Percentiles rank a stretch among this genome's conserved stretches.
These are phyloP conservation scores for Paramacrobiotus metropolitanus DNA, from an alignment of 1,140 invertebrate genomes.

Conservation along the genomic window DNA sequence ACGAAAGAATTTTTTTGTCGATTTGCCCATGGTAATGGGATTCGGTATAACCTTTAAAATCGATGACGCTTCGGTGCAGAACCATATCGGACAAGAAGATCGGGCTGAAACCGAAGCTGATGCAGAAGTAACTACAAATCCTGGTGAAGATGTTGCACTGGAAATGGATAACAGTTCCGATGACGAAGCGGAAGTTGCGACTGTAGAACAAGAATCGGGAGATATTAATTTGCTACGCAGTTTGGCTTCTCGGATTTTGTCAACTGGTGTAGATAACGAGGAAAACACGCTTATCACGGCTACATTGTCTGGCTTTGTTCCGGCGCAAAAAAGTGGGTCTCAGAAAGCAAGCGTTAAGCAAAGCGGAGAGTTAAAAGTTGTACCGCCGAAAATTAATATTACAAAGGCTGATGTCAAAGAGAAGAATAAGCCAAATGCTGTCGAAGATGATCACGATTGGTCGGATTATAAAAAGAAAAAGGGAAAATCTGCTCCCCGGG, in stretches of 20 bases:
- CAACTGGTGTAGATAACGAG: neutral
- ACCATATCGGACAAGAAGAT: conserved; percentile 14
- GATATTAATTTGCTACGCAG: neutral
- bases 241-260: neutral
- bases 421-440: neutral
- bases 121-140: conserved; percentile 17
- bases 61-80: conserved; percentile 28
- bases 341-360: neutral
- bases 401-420: neutral
- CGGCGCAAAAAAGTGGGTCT: neutral
- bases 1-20: conserved; percentile 87
- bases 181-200: conserved; percentile 23
- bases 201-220: conserved; percentile 20
- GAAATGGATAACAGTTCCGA: conserved; percentile 8
- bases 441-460: neutral
- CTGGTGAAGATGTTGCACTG: conserved; percentile 15
- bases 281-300: neutral
- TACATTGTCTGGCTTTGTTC: neutral
- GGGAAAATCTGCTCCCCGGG: neutral
- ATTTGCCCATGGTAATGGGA: conserved; percentile 69
- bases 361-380: too few relatives aligned
- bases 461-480: neutral
- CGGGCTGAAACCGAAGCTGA: conserved; percentile 22
- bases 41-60: conserved; percentile 75
- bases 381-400: neutral